Evolutionary conservation across 1,140 invertebrate species (phyloP).

Genomic region (Heterodera schachtii): DNA sequence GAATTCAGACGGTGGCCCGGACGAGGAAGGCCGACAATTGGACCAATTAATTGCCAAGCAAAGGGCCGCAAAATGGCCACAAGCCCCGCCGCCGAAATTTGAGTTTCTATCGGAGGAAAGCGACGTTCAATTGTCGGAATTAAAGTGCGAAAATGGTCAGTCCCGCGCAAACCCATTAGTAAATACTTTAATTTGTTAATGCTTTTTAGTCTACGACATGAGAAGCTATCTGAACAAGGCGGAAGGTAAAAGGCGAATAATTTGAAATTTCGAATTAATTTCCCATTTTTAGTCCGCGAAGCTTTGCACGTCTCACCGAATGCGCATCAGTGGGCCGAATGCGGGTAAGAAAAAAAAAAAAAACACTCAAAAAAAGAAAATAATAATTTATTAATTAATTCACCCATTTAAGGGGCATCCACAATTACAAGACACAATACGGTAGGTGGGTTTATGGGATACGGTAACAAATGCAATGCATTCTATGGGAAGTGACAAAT

Average conservation of each 20-base stretch:
- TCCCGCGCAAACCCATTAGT: not conserved
- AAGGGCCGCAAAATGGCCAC: constrained; percentile 13
- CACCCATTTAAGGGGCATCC: constrained; percentile 53
- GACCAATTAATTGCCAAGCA: constrained; percentile 17
- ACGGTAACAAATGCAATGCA: too few relatives aligned
- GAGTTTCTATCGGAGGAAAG: not conserved
- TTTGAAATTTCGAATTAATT: too few relatives aligned
- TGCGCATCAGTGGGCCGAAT: constrained; percentile 56
- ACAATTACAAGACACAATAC: constrained; percentile 60
- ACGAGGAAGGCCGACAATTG: constrained; percentile 14
- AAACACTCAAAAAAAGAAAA: constrained; percentile 2
- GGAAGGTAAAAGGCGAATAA: constrained; percentile 18
- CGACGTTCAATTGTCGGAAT: constrained; percentile 22
- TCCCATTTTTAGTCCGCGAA: constrained; percentile 50
- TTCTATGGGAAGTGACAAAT: too few relatives aligned
- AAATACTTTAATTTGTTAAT: not conserved
- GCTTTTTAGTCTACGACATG: constrained; percentile 54
- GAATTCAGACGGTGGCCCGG: constrained; percentile 16
- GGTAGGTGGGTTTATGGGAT: too few relatives aligned
- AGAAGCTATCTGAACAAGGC: constrained; percentile 60
- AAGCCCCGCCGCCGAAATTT: not conserved
- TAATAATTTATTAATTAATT: not conserved
- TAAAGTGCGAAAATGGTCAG: constrained; percentile 31
- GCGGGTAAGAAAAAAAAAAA: constrained; percentile 45
- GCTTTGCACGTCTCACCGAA: constrained; percentile 61